Percentiles rank a stretch among this genome's conserved stretches.
Conservation (phyloP, 2,113 vertebrate species). For the Saguinus midas region DNA sequence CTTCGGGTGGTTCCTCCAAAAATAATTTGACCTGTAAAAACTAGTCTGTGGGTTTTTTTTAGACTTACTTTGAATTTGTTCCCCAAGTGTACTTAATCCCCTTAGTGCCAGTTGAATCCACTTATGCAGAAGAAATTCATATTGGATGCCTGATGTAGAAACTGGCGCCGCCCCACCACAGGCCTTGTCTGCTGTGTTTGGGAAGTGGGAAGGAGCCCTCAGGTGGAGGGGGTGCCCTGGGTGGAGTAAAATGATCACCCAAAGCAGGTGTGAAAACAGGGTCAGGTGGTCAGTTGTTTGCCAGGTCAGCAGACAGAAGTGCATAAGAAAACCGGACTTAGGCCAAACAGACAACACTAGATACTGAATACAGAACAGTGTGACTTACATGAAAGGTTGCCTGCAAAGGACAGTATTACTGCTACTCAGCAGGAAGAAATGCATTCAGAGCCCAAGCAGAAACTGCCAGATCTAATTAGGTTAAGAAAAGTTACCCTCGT, state of each 20-base stretch:
- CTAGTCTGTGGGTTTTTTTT: neutral
- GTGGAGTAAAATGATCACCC: neutral
- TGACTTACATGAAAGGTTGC: neutral
- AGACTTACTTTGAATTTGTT: neutral
- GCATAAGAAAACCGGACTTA: neutral
- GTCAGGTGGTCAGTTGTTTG: neutral
- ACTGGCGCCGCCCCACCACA: neutral
- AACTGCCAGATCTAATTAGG: slow-evolving; percentile 34
- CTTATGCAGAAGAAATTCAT: slow-evolving; percentile 39
- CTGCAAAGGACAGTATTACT: neutral
- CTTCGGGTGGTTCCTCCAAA: slow-evolving; percentile 29
- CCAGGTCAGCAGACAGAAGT: neutral
- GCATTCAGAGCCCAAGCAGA: slow-evolving; percentile 28
- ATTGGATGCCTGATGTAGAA: neutral
- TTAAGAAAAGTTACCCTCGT: slow-evolving; percentile 34
- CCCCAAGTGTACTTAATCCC: slow-evolving; percentile 79
- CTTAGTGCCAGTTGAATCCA: slow-evolving; percentile 70
- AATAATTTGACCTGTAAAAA: slow-evolving; percentile 43
- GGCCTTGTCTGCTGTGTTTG: neutral
- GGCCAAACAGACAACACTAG: neutral
- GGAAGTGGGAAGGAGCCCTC: neutral
- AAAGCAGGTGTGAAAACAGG: neutral
- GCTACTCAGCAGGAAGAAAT: neutral
- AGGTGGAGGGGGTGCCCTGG: neutral
- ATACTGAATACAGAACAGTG: neutral